Evolutionary conservation across 2,888 invertebrate genomes (phyloP).

Genomic region (Ypsolopha sequella): DNA sequence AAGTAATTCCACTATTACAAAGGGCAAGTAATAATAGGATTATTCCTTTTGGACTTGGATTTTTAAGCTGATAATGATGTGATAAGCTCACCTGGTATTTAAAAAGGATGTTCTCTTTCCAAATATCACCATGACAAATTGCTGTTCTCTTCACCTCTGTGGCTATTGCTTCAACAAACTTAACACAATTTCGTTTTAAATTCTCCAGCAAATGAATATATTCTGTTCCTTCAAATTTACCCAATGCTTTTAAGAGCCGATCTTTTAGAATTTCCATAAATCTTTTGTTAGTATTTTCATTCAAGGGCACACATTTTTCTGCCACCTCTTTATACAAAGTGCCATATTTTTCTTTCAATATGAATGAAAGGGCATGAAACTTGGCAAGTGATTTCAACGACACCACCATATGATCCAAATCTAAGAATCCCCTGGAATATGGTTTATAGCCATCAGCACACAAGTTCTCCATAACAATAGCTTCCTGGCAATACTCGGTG

Average conservation of each 20-base stretch:
- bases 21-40: too few relatives aligned
- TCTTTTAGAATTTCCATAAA: constrained; percentile 42
- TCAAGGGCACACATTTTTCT: constrained; percentile 36
- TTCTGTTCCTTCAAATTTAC: constrained; percentile 28
- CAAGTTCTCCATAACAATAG: constrained; percentile 47
- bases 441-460: constrained; percentile 32
- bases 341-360: constrained; percentile 25
- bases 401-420: constrained; percentile 34
- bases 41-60: too few relatives aligned
- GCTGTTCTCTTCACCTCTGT: constrained; percentile 26
- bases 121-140: constrained; percentile 57
- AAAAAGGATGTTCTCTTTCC: constrained; percentile 60
- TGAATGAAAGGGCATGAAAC: constrained; percentile 49
- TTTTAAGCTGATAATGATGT: too few relatives aligned
- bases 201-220: constrained; percentile 28
- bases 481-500: constrained; percentile 42
- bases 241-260: constrained; percentile 40
- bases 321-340: constrained; percentile 26
- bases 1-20: too few relatives aligned
- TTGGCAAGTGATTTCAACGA: constrained; percentile 39
- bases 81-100: constrained; percentile 38
- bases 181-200: constrained; percentile 28
- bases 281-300: constrained; percentile 31
- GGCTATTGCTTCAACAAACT: constrained; percentile 23
- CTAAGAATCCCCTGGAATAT: constrained; percentile 30